phyloP scores from a whole-genome alignment of 23 tunicate species.

The Trididemnum nubilum region DNA sequence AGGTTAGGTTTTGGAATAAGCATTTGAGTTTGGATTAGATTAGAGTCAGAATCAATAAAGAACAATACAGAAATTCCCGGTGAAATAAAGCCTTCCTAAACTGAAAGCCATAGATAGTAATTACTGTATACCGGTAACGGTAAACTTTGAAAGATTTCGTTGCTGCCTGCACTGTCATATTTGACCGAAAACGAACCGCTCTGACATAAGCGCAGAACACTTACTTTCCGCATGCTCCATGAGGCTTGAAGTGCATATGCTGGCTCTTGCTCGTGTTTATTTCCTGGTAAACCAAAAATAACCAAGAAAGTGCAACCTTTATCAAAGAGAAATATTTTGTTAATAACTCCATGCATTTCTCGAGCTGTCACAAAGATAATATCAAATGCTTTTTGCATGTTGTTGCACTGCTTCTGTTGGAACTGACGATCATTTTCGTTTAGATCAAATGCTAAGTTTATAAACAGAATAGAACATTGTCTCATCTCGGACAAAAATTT shows the following conservation, averaged over 20 bases:
- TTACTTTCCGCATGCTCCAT: no score
- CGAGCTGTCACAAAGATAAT: slow-evolving; percentile 37
- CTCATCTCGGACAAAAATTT: slow-evolving; percentile 91
- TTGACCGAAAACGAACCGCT: no score
- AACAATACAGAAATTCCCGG: no score
- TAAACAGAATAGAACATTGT: slow-evolving; percentile 85
- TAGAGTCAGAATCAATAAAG: no score
- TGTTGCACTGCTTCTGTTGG: slow-evolving; percentile 70
- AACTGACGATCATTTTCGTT: slow-evolving; percentile 65
- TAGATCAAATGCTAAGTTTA: slow-evolving; percentile 79
- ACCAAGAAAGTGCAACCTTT: slow-evolving; percentile 96
- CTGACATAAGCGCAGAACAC: no score
- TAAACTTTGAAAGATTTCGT: no score
- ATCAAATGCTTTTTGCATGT: slow-evolving; percentile 71
- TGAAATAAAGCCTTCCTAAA: no score
- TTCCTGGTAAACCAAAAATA: slow-evolving; percentile 96
- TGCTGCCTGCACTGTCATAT: no score
- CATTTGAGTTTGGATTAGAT: no score
- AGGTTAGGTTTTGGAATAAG: no score
- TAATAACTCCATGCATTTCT: slow-evolving; percentile 79
- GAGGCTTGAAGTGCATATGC: slow-evolving; percentile 97
- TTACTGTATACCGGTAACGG: no score
- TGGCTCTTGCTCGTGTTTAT: slow-evolving; percentile 97
- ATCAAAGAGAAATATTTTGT: slow-evolving; percentile 99
- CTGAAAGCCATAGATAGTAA: no score